Evolutionary conservation across 2,113 vertebrate genomes (phyloP).

Genomic region (Heterocephalus glaber): DNA sequence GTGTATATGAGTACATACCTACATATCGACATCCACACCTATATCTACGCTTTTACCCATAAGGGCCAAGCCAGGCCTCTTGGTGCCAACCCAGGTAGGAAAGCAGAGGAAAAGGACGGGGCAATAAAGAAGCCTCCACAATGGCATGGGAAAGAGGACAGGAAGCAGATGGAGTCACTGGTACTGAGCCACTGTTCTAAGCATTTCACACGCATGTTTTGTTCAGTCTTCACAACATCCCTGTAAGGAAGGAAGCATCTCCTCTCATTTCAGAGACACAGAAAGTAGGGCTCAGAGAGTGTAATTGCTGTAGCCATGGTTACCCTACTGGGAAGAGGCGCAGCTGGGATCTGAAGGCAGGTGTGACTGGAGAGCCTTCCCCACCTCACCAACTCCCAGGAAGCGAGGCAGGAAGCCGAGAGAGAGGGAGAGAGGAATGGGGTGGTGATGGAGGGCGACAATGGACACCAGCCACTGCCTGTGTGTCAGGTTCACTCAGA

Average conservation of each 20-base stretch:
- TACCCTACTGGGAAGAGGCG: background rate
- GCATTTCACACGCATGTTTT: background rate
- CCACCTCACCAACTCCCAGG: background rate
- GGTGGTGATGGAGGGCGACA: background rate
- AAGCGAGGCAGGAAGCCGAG: background rate
- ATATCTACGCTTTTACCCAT: background rate
- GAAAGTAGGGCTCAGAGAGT: background rate
- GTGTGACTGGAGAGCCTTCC: background rate
- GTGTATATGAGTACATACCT: background rate
- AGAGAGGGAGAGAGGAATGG: background rate
- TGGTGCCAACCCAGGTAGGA: background rate
- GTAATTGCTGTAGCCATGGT: slow-evolving; percentile 35
- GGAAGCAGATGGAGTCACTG: background rate
- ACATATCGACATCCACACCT: too few species aligned
- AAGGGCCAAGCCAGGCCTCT: background rate
- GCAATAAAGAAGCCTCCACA: background rate
- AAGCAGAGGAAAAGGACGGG: background rate
- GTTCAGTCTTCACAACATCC: background rate
- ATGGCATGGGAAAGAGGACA: background rate
- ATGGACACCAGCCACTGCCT: background rate
- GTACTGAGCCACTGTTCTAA: background rate
- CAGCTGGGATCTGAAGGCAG: slow-evolving; percentile 41
- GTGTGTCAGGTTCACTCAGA: too few species aligned
- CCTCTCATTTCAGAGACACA: slow-evolving; percentile 30
- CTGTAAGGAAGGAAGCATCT: background rate